Evolutionary conservation across 2,113 vertebrate genomes (phyloP), one percentile per base, ranked within the genome.

Genomic region (Australoheros scitulus): DNA sequence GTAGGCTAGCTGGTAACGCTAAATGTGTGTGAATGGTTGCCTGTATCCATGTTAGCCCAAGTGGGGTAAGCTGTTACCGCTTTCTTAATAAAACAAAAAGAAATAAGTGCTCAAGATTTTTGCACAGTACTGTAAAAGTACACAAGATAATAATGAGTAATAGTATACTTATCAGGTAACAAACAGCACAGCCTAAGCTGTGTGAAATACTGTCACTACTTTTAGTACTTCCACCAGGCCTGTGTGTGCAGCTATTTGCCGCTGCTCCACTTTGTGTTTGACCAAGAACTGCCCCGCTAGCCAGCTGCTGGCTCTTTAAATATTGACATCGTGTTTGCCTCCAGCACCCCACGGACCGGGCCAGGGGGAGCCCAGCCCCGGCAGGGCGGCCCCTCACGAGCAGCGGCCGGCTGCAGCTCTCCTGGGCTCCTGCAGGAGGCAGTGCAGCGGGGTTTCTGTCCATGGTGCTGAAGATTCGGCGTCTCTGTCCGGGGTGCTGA

Each of bases 381-480:
- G 70, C 32, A 8, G 57, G 78, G 29, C 55, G 78, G 36, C 60
- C 43, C 76, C 24, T 5, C 6, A 6, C 26, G 38, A 36, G 26
- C 77, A 11, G 56, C 32, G 17, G 32, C 8, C 65, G 17, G 68
- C 32, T 89, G 90, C 77, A 87, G 72, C 26, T 70, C 86, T 13
- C 26, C 57, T 11, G 36, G 2, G 22, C 68, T 75, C 90, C 91
- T 18, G 64, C 68, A 90, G 92, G 92, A 3, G 87, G 91, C 89
- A 43, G 68, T 88, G 61, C 83, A 80, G 79, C 47, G 36, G n/a
- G 55, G 79, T 24, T 82, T 85, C 93, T 94, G 81, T 94, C 93
- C 92, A 88, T 93, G 92, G 93, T 94, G 89, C 93, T 94, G 92
- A 92, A 93, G 77, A 81, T 75, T 61, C 74, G 83, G n/a, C 65